phyloP scores from a whole-genome alignment of 2,888 invertebrate species.

The Rhagonycha lutea region DNA sequence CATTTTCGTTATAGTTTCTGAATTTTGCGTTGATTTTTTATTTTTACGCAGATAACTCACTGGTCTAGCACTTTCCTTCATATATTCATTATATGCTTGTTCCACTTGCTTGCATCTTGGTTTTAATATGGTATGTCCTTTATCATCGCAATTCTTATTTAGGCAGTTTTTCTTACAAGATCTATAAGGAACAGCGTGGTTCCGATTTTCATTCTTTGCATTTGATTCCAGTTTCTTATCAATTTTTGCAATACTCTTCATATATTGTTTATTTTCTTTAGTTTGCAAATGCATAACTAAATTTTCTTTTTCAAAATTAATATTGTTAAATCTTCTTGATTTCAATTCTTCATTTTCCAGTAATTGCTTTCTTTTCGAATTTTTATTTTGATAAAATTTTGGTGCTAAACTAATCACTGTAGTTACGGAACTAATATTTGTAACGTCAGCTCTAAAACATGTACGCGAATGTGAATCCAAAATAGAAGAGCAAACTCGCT shows the following conservation, averaged over 20 bases:
- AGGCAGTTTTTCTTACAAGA: not conserved
- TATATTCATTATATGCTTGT: not conserved
- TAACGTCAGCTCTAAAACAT: not conserved
- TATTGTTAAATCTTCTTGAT: not conserved
- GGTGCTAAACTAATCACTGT: not conserved
- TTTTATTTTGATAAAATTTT: not conserved
- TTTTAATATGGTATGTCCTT: not conserved
- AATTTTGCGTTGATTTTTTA: not conserved
- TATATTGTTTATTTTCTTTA: not conserved
- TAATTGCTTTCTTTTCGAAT: not conserved
- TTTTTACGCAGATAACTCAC: not conserved
- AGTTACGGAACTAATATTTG: not conserved
- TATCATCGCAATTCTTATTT: not conserved
- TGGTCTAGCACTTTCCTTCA: not conserved
- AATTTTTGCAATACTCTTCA: not conserved
- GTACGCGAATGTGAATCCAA: not conserved
- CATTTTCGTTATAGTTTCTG: not conserved
- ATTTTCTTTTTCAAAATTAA: not conserved
- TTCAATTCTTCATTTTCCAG: not conserved
- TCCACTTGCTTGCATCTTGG: not conserved
- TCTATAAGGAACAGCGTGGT: not conserved
- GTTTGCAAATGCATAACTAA: not conserved
- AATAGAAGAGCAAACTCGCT: not conserved
- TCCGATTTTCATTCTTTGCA: not conserved
- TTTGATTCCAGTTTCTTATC: not conserved